Conservation (phyloP, 2,797 vertebrate species). For the Phyllotis vaccarum region DNA sequence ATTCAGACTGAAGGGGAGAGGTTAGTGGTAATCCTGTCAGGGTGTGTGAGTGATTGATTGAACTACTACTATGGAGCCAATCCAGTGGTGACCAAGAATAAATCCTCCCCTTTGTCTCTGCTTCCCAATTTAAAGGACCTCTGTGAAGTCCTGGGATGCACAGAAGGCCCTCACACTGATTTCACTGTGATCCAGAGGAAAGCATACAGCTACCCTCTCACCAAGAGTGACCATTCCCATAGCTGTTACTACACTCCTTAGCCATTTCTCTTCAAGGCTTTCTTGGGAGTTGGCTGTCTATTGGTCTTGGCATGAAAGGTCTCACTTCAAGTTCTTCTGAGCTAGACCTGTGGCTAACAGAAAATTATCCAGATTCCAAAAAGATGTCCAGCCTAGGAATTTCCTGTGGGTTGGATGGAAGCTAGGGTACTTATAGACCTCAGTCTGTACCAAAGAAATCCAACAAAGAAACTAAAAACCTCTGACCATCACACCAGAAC, state of each 20-base stretch:
- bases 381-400: constrained; percentile 44
- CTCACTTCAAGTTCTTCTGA: constrained; percentile 29
- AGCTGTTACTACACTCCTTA: neutral
- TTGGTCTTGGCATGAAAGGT: constrained; percentile 28
- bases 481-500: neutral
- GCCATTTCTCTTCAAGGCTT: neutral
- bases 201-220: neutral
- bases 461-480: neutral
- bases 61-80: neutral
- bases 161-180: neutral
- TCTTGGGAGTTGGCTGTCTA: neutral
- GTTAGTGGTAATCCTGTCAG: too few relatives aligned
- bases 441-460: neutral
- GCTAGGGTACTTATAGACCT: neutral
- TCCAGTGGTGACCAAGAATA: neutral
- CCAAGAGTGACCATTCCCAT: neutral
- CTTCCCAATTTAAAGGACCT: neutral
- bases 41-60: neutral
- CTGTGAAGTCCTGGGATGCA: neutral
- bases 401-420: constrained; percentile 38
- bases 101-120: neutral
- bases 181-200: neutral
- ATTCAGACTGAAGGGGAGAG: neutral
- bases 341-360: constrained; percentile 37
- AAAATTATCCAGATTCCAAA: constrained; percentile 57